These are phyloP conservation scores for Yponomeuta malinellus DNA, from an alignment of 2,888 invertebrate species.

Conservation along the genomic window DNA sequence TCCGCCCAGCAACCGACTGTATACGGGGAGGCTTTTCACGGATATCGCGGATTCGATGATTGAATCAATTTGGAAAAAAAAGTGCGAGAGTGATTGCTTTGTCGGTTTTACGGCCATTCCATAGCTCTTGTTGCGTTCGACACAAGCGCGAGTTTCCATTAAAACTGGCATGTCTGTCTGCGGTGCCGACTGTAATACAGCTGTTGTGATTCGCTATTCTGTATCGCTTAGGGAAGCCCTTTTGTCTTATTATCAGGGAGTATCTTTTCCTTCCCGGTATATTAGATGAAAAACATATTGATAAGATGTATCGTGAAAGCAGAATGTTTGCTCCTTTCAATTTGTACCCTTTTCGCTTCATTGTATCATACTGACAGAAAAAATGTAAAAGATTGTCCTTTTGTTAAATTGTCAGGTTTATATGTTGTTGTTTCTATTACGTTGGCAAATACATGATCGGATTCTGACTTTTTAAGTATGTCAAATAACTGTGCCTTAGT, in stretches of 20 bases:
- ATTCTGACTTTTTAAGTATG: too few relatives aligned
- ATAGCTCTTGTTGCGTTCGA: neutral
- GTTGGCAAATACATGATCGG: too few relatives aligned
- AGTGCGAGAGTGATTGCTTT: neutral
- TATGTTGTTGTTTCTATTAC: too few relatives aligned
- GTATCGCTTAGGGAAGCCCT: neutral
- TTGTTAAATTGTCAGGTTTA: too few relatives aligned
- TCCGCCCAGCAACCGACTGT: neutral
- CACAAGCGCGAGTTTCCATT: neutral
- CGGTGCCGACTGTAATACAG: neutral
- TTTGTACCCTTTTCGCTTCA: too few relatives aligned
- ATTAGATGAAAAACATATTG: too few relatives aligned
- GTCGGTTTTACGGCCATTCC: neutral
- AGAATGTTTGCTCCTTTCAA: too few relatives aligned
- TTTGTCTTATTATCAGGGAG: neutral
- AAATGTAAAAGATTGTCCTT: too few relatives aligned
- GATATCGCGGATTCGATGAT: slow-evolving; percentile 1
- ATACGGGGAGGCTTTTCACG: neutral
- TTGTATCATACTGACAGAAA: too few relatives aligned
- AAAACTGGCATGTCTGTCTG: neutral
- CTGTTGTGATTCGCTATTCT: neutral
- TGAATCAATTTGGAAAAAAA: slow-evolving; percentile 1
- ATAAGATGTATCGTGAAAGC: too few relatives aligned
- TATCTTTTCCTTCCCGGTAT: neutral
- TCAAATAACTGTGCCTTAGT: too few relatives aligned